These are phyloP conservation scores for Scortum barcoo DNA, from an alignment of 2,113 vertebrate species.

Conservation along the genomic window DNA sequence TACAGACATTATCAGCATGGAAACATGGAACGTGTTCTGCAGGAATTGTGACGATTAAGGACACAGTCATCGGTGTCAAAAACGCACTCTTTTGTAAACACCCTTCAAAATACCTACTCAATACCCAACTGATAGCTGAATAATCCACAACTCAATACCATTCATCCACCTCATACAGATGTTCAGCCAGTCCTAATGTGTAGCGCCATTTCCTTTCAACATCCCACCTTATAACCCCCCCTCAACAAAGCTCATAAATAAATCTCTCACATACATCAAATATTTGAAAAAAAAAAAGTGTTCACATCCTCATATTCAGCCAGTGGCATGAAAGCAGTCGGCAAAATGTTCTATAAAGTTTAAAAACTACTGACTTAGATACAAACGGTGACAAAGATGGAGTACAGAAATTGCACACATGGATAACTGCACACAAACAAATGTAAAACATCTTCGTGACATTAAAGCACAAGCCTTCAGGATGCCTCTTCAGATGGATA, in stretches of 20 bases:
- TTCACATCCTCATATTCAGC: neutral
- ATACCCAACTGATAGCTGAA: neutral
- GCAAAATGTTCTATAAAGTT: conserved; percentile 3
- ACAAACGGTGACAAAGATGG: neutral
- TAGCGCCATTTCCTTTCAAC: neutral
- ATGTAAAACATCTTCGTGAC: neutral
- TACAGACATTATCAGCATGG: neutral
- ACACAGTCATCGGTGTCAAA: neutral
- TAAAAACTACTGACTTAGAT: neutral
- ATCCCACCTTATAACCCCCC: neutral
- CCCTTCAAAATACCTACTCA: neutral
- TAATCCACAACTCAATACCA: too few relatives aligned
- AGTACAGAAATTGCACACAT: too few relatives aligned
- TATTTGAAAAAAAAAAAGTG: neutral
- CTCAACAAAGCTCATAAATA: too few relatives aligned
- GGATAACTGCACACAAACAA: neutral
- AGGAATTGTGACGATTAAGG: neutral
- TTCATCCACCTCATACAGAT: too few relatives aligned
- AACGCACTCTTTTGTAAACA: neutral
- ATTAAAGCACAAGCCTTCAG: neutral
- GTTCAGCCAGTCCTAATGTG: neutral
- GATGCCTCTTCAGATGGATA: neutral
- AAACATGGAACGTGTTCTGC: neutral
- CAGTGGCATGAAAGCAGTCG: neutral
- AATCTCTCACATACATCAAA: neutral